These are phyloP conservation scores for Tiliacea aurago DNA, from an alignment of 2,888 invertebrate genomes.

Conservation along the genomic window DNA sequence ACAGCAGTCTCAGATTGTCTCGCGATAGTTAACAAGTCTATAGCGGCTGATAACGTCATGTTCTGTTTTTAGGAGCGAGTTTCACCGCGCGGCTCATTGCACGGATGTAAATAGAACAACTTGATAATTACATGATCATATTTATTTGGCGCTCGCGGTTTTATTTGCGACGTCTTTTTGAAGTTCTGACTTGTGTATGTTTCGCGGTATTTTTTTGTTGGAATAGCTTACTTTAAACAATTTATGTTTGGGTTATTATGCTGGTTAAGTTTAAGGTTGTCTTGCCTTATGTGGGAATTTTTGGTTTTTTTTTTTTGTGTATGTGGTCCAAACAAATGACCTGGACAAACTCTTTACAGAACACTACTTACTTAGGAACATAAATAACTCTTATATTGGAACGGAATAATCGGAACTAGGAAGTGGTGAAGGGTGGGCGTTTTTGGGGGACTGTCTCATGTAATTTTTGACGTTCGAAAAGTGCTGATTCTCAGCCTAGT, in stretches of 20 bases:
- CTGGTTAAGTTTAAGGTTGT: not conserved
- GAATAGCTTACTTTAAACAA: not conserved
- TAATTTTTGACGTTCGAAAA: no score
- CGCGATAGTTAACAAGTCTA: conserved; percentile 15
- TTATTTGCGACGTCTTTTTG: conserved; percentile 20
- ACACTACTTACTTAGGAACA: no score
- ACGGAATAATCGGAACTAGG: no score
- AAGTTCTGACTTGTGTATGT: conserved; percentile 16
- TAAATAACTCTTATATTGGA: no score
- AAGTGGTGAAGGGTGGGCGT: no score
- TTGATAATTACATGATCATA: conserved; percentile 54
- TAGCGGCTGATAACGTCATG: conserved; percentile 44
- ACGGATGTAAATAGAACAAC: conserved; percentile 48
- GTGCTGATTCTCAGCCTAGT: no score
- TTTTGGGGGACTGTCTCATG: no score
- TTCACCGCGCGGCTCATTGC: conserved; percentile 22
- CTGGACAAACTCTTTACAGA: no score
- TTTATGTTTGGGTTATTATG: not conserved
- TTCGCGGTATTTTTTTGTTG: not conserved
- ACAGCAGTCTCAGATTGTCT: conserved; percentile 10
- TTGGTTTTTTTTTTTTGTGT: no score
- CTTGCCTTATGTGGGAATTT: not conserved
- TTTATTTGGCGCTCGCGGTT: conserved; percentile 37
- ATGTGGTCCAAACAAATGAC: no score
- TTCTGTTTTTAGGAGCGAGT: conserved; percentile 50